phyloP scores from a whole-genome alignment of 1,140 invertebrate species.

The Lasioglossum baleicum region DNA sequence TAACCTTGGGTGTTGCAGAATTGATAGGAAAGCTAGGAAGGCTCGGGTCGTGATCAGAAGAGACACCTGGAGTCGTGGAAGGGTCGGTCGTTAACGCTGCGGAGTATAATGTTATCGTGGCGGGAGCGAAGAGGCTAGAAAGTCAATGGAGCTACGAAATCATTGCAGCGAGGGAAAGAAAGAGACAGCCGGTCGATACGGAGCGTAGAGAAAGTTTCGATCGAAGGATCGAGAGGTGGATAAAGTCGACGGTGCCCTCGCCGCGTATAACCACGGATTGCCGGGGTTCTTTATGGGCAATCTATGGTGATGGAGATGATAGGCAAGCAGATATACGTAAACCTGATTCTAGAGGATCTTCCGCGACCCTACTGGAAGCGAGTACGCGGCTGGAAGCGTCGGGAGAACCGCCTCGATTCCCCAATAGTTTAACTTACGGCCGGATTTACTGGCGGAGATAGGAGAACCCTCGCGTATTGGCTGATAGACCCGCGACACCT shows the following conservation, averaged over 20 bases:
- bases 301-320: slow-evolving; percentile 81
- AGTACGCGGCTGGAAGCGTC: slow-evolving; percentile 49
- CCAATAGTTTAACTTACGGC: slow-evolving; percentile 80
- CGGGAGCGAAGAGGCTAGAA: no score
- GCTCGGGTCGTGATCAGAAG: no score
- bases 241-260: slow-evolving; percentile 49
- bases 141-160: no score
- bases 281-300: slow-evolving; percentile 79
- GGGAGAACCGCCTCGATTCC: slow-evolving; percentile 72
- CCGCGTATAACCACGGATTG: slow-evolving; percentile 79
- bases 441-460: slow-evolving; percentile 80
- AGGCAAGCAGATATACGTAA: slow-evolving; percentile 79
- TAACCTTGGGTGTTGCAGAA: no score
- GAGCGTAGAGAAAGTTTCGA: no score
- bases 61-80: no score
- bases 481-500: slow-evolving; percentile 75
- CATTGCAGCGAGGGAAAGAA: no score
- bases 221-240: slow-evolving; percentile 50
- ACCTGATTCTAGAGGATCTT: slow-evolving; percentile 77
- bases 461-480: slow-evolving; percentile 71
- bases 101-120: no score
- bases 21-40: no score
- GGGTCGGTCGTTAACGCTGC: no score
- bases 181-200: no score
- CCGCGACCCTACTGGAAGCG: slow-evolving; percentile 63